Conservation (phyloP, 2,113 vertebrate genomes). For the Prionailurus viverrinus region DNA sequence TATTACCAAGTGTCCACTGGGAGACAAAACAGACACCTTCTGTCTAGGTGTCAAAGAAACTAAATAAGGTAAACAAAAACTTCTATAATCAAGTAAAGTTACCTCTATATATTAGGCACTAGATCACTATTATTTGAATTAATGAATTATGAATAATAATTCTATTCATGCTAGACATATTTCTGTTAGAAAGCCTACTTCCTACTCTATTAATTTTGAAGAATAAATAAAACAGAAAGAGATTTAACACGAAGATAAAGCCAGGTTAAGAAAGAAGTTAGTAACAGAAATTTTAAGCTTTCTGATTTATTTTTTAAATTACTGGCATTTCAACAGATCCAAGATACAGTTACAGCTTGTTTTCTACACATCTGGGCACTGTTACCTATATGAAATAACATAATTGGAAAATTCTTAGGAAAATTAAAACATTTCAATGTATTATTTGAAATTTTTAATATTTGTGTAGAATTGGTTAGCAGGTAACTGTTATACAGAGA, state of each 20-base stretch:
- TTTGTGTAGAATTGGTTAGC: constrained; percentile 42
- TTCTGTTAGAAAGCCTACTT: constrained; percentile 5
- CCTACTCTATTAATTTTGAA: constrained; percentile 36
- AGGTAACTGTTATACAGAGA: neutral
- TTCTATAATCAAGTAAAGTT: neutral
- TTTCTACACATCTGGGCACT: neutral
- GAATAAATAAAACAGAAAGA: constrained; percentile 25
- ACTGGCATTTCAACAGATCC: constrained; percentile 33
- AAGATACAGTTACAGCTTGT: neutral
- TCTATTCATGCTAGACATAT: neutral
- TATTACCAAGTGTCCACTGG: neutral
- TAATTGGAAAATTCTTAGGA: neutral
- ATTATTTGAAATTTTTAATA: constrained; percentile 33
- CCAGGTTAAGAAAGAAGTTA: neutral
- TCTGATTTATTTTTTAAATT: constrained; percentile 41
- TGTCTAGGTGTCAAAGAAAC: neutral
- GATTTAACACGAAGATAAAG: constrained; percentile 38
- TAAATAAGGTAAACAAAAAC: neutral
- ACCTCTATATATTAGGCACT: neutral
- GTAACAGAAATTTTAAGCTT: constrained; percentile 42
- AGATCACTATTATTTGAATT: constrained; percentile 7
- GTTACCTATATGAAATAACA: neutral
- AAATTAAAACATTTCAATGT: neutral
- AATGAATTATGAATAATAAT: neutral
- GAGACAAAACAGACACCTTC: neutral